Evolutionary conservation across 64 coral and sea anemone genomes (phyloP), one percentile per base, ranked within the genome.

Genomic region (Pocillopora damicornis): DNA sequence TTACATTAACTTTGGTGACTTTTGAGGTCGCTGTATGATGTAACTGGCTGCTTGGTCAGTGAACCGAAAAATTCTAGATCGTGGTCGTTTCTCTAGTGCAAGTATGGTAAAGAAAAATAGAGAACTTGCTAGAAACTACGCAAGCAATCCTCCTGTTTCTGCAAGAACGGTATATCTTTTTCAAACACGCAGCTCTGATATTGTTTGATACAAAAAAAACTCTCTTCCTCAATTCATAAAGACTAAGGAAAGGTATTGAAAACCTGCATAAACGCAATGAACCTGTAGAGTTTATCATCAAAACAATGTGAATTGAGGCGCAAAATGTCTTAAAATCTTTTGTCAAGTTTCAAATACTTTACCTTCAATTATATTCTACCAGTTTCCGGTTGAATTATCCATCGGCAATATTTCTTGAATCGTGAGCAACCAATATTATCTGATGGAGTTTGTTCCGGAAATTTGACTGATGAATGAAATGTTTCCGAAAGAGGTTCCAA

Each of bases 1-100:
- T 82, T 63, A 37, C 42, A 45, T 66, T 66, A 26, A 62, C 79
- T 82, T 82, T 13, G 61, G 79, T 82, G 37, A 67, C 42, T 51
- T 51, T 4, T 7, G 42, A 51, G 42, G 42, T 51, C 42, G 42
- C 42, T 51, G 42, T 51, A 51, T 51, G 42, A 51, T 51, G 42
- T 51, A 51, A 51, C 42, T 51, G 0, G 42, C 42, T 51, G 17
- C 20, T 79, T 59, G 45, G 14, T 79, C 14, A 81, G 60, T 38
- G 80, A 66, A 82, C 16, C 80, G 58, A 23, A 23, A 35, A 84
- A 71, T 71, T 35, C 18, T 59, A 59, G 75, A 36, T 17, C 37
- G 13, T 51, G 9, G 9, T 35, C 38, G 76, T 20, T 58, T 18
- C 22, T 69, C 20, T 11, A 18, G 66, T 5, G 22, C 66, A 69